Evolutionary conservation across 2,797 vertebrate genomes (phyloP), one percentile per base, ranked within the genome.

Genomic region (Balearica regulorum): DNA sequence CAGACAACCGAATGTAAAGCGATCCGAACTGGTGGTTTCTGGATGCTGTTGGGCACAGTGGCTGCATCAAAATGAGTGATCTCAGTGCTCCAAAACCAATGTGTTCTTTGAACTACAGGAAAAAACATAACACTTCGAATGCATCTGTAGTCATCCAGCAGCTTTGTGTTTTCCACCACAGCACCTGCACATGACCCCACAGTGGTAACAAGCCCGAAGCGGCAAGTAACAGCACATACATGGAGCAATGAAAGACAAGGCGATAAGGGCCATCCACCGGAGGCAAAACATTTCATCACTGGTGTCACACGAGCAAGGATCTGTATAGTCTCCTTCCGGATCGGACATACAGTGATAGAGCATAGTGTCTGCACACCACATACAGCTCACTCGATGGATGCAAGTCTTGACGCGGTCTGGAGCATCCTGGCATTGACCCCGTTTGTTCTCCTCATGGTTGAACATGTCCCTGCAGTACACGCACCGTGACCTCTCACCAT

Each of bases 301-400:
- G n/a, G 98, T 99, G 89, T 99, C 99, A 6, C 99, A 99, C 24
- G 99, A 99, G 98, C 99, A 99, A 76, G 99, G 99, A 98, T 99
- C 99, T 7, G 98, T 99, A 78, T 99, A 99, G 97, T 99, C 99
- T 64, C 99, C 99, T 98, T 99, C 99, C 1, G 99, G 99, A 98
- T 99, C 99, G 9, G 99, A 99, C 99, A 99, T 99, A 98, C 99
- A 99, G 98, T 99, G 99, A 97, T 99, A 99, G 72, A 99, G 99
- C 98, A 99, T 98, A 96, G 99, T 99, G 98, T 99, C 99, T 41
- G 99, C 99, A 8, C 99, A 99, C 99, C 99, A 99, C 99, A 99
- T 99, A 97, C 99, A 99, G 98, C 99, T 99, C 97, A 98, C 98
- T 73, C 98, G 98, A 94, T 98, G 98, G 97, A 99, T 99, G 97